Percentiles rank a stretch among this genome's conserved stretches.
Evolutionary conservation across 2,113 vertebrate species (phyloP).

Genomic region (Pardalotus punctatus): DNA sequence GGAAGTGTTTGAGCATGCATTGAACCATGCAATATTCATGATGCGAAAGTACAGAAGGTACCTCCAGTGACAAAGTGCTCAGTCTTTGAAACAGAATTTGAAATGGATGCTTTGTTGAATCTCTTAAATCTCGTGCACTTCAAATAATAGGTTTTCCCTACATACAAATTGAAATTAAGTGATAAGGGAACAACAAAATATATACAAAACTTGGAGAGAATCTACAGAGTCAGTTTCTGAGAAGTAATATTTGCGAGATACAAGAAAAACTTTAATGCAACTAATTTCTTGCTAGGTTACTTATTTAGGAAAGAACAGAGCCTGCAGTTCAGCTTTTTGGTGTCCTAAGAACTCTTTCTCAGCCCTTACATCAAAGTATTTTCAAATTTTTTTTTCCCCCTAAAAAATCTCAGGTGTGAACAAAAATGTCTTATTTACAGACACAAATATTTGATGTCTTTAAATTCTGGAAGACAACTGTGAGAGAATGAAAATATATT

Average conservation of each 20-base stretch:
- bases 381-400: background rate
- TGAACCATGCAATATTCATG: background rate
- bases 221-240: background rate
- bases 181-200: background rate
- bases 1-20: background rate
- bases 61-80: background rate
- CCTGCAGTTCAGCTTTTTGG: background rate
- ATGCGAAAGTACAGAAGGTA: background rate
- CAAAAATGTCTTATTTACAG: background rate
- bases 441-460: background rate
- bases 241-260: background rate
- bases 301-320: background rate
- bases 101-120: background rate
- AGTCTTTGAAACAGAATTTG: background rate
- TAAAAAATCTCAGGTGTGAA: background rate
- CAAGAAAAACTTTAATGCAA: background rate
- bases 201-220: background rate
- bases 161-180: background rate
- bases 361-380: background rate
- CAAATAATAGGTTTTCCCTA: background rate
- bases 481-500: background rate
- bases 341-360: background rate
- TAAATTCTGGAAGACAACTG: background rate
- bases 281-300: background rate
- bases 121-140: background rate